A percentile compares a stretch with the other conserved stretches of the same genome.
phyloP scores from a whole-genome alignment of 2,888 invertebrate species.

The Cosmopolites sordidus region DNA sequence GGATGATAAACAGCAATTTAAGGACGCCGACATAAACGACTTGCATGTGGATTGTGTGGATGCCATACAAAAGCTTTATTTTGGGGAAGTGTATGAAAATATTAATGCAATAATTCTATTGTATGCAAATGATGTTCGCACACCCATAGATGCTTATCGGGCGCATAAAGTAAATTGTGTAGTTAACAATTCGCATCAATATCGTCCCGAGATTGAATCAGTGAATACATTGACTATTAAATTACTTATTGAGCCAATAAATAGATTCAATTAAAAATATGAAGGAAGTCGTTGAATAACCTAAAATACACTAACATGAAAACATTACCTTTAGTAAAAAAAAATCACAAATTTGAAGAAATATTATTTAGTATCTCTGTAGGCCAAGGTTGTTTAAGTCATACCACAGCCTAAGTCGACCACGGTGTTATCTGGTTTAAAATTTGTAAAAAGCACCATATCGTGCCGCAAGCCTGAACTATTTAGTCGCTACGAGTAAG shows the following conservation, averaged over 20 bases:
- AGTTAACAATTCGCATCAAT: conserved; percentile 20
- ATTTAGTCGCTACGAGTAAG: too few species aligned
- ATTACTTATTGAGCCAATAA: conserved; percentile 11
- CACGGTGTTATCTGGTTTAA: too few species aligned
- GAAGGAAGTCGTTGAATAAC: too few species aligned
- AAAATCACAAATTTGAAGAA: too few species aligned
- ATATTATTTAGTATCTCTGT: too few species aligned
- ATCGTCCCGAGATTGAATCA: conserved; percentile 13
- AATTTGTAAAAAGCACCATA: too few species aligned
- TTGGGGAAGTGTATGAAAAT: conserved; percentile 42
- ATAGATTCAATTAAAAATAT: conserved; percentile 6
- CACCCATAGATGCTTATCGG: conserved; percentile 38
- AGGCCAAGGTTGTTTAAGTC: too few species aligned
- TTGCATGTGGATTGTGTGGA: conserved; percentile 14
- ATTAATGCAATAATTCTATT: conserved; percentile 41
- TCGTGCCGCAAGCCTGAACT: too few species aligned
- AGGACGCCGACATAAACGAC: conserved; percentile 25
- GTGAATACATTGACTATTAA: conserved; percentile 14
- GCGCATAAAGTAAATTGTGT: conserved; percentile 21
- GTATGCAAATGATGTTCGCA: conserved; percentile 39
- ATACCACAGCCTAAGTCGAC: too few species aligned
- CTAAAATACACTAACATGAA: too few species aligned
- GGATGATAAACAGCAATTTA: conserved; percentile 24
- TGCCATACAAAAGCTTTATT: conserved; percentile 27
- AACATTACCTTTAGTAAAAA: too few species aligned